Evolutionary conservation across 2,797 vertebrate genomes (phyloP), one percentile per base, ranked within the genome.

Genomic region (Falco columbarius): DNA sequence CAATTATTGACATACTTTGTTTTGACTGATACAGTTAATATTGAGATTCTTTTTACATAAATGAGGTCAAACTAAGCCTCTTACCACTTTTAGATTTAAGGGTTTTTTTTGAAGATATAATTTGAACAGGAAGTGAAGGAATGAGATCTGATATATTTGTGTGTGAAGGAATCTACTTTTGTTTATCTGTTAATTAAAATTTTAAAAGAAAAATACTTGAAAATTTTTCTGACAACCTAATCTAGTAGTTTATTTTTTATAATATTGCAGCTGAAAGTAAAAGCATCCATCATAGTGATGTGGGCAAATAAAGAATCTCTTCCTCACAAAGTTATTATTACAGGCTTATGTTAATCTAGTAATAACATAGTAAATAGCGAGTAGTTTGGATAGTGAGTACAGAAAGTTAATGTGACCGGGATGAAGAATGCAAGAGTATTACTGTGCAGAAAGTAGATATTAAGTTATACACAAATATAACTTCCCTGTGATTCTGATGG

Each of bases 201-300:
- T 81, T 77, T 74, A 88, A 68, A 87, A 75, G 32, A 44, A 14
- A 1, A 54, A 67, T 52, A 32, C 6, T 40, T 23, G 27, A 20
- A 54, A 19, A 8, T 93, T 81, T 92, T 90, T 89, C 63, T 89
- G 77, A 40, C 83, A 92, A 36, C 26, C 12, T 61, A 63, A 75
- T 82, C 56, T 81, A 66, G 18, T 77, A 63, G 56, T 23, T 73
- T 88, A 3, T 38, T 83, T 89, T 82, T 76, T 73, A 70, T 65
- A 65, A 61, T 93, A 86, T 47, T 80, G 49, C 20, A 81, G n/a
- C 40, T 89, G 51, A 93, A 89, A 90, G 93, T 94, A 91, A 96
- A 93, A 73, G 11, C 34, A 73, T 93, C 56, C 2, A 0, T 94
- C 86, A 73, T 58, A 65, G 27, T 86, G 46, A 51, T 75, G 32